Conservation (phyloP, 1,140 invertebrate genomes). For the Drosophila chauvacae region DNA sequence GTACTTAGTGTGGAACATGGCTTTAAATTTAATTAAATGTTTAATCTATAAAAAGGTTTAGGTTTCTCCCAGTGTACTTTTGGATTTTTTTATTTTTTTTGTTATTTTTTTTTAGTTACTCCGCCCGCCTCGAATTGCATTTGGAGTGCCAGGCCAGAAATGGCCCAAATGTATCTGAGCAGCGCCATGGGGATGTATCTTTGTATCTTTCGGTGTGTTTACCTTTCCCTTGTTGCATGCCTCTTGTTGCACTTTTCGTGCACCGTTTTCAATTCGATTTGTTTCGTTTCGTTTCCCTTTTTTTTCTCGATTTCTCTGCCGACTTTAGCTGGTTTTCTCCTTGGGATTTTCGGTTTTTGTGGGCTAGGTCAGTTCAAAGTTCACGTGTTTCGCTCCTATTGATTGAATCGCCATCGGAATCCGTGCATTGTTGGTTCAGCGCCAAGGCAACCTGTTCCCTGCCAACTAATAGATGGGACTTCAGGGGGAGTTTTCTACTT, state of each 20-base stretch:
- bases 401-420: slow-evolving; percentile 48
- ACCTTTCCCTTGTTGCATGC: slow-evolving; percentile 68
- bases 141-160: slow-evolving; percentile 39
- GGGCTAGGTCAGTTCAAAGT: slow-evolving; percentile 66
- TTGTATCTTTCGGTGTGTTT: slow-evolving; percentile 45
- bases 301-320: slow-evolving; percentile 24
- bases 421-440: slow-evolving; percentile 45
- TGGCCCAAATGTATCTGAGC: slow-evolving; percentile 32
- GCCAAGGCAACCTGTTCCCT: slow-evolving; percentile 60
- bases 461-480: slow-evolving; percentile 23
- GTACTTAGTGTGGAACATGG: too few species aligned
- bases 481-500: background rate
- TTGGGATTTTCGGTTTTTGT: slow-evolving; percentile 31
- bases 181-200: slow-evolving; percentile 39
- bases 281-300: slow-evolving; percentile 33
- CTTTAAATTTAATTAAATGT: too few species aligned
- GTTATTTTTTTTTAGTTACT: slow-evolving; percentile 2
- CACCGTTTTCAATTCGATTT: slow-evolving; percentile 43
- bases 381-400: slow-evolving; percentile 60
- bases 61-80: background rate
- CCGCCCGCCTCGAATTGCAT: slow-evolving; percentile 50
- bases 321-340: slow-evolving; percentile 19
- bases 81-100: background rate
- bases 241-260: slow-evolving; percentile 62
- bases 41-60: background rate